A percentile compares a stretch with the other conserved stretches of the same genome.
These are phyloP conservation scores for Ammodytes marinus DNA, from an alignment of 2,113 vertebrate genomes.

Conservation along the genomic window DNA sequence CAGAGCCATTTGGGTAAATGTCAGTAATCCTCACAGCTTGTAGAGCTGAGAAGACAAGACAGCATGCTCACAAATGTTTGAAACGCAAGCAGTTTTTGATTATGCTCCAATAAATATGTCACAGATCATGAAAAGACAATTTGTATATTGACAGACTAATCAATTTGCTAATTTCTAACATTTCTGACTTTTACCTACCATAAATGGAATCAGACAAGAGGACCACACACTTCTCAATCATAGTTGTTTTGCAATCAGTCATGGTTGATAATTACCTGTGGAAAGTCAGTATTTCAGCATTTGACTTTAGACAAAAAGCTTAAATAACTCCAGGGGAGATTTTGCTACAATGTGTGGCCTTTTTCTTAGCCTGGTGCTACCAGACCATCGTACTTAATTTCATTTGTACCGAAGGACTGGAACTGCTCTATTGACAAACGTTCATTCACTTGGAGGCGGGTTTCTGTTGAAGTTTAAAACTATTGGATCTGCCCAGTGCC, in stretches of 20 bases:
- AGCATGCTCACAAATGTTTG: not conserved
- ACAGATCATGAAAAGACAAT: not conserved
- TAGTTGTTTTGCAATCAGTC: slow-evolving; percentile 24
- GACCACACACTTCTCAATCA: not conserved
- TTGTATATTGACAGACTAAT: not conserved
- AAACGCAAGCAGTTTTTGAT: not conserved
- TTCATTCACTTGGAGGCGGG: too few species aligned
- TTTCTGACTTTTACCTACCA: not conserved
- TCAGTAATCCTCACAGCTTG: not conserved
- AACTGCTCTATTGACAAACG: too few species aligned
- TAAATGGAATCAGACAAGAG: not conserved
- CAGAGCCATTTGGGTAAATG: not conserved
- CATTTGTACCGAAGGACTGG: too few species aligned
- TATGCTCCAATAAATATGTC: not conserved
- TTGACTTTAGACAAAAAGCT: not conserved
- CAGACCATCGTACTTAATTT: too few species aligned
- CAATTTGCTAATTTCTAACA: not conserved
- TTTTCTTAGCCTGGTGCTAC: too few species aligned
- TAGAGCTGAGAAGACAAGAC: not conserved
- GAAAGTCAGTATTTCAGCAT: not conserved
- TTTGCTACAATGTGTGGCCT: not conserved
- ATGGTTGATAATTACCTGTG: not conserved
- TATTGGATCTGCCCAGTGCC: too few species aligned
- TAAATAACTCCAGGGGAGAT: not conserved
- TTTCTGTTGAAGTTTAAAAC: too few species aligned